phyloP scores from a whole-genome alignment of 2,113 vertebrate genomes.

The Amphiprion percula region DNA sequence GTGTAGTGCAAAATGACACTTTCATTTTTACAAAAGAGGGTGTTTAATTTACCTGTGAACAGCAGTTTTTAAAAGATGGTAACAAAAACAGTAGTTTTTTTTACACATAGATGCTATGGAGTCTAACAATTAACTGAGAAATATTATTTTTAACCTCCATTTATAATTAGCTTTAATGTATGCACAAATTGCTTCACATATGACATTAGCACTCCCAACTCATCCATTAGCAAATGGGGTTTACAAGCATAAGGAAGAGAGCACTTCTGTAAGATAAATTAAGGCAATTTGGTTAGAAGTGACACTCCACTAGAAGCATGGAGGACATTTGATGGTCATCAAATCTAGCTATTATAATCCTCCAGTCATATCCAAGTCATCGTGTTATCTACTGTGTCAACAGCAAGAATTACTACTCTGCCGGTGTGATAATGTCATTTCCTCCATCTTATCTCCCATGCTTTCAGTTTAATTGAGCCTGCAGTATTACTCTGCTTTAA shows the following conservation, averaged over 20 bases:
- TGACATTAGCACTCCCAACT: background rate
- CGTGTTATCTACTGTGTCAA: conserved; percentile 62
- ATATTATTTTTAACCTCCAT: background rate
- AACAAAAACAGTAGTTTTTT: background rate
- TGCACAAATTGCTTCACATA: background rate
- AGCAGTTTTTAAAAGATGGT: background rate
- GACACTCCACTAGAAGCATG: conserved; percentile 37
- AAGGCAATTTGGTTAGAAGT: conserved; percentile 31
- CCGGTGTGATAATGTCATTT: conserved; percentile 52
- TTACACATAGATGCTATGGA: too few relatives aligned
- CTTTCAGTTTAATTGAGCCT: conserved; percentile 62
- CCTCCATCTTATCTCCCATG: conserved; percentile 53
- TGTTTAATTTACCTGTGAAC: background rate
- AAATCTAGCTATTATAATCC: conserved; percentile 52
- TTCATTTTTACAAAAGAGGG: background rate
- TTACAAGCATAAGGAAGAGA: conserved; percentile 2
- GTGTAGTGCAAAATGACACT: background rate
- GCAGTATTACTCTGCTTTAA: conserved; percentile 26
- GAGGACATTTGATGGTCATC: conserved; percentile 64
- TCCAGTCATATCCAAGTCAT: conserved; percentile 42
- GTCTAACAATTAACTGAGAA: too few relatives aligned
- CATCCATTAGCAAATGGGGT: background rate
- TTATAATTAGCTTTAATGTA: background rate
- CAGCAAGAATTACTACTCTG: conserved; percentile 42
- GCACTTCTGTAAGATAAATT: conserved; percentile 37